A percentile compares a stretch with the other conserved stretches of the same genome.
phyloP scores from a whole-genome alignment of 2,113 vertebrate species.

The Pseudolaguvia tuberculata region DNA sequence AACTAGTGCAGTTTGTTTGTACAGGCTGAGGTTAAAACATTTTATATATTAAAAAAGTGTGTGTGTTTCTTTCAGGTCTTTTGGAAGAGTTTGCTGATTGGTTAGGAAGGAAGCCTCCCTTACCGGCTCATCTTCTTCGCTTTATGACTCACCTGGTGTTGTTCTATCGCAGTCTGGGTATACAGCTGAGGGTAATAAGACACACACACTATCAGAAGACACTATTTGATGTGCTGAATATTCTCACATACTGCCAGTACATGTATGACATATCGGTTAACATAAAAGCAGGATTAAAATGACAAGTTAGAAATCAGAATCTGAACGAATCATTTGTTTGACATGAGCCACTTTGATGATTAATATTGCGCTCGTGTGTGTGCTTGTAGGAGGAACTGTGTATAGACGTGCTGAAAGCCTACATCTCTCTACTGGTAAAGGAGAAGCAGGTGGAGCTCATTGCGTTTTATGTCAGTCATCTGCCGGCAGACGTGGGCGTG shows the following conservation, averaged over 20 bases:
- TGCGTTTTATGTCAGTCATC: constrained; percentile 88
- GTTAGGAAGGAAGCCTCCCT: constrained; percentile 73
- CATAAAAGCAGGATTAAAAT: not conserved
- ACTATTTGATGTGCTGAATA: not conserved
- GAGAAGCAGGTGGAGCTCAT: constrained; percentile 84
- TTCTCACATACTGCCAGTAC: not conserved
- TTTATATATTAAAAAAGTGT: not conserved
- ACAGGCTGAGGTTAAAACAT: not conserved
- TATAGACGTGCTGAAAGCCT: constrained; percentile 78
- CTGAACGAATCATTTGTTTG: not conserved
- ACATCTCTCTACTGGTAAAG: constrained; percentile 75
- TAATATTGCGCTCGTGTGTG: not conserved
- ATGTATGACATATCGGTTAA: not conserved
- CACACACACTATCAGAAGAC: not conserved
- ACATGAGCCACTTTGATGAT: not conserved
- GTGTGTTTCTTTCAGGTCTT: constrained; percentile 69
- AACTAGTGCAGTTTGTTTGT: constrained; percentile 35
- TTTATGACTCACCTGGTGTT: constrained; percentile 91
- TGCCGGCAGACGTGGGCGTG: constrained; percentile 78
- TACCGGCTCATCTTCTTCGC: constrained; percentile 84
- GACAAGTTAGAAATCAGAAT: not conserved
- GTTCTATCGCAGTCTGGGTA: constrained; percentile 82
- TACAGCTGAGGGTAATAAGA: constrained; percentile 80
- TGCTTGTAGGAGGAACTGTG: constrained; percentile 76
- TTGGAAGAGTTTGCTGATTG: constrained; percentile 89